Percentiles rank a stretch among this genome's conserved stretches.
Conservation (phyloP, 2,888 invertebrate species). For the Choreutis nemorana region DNA sequence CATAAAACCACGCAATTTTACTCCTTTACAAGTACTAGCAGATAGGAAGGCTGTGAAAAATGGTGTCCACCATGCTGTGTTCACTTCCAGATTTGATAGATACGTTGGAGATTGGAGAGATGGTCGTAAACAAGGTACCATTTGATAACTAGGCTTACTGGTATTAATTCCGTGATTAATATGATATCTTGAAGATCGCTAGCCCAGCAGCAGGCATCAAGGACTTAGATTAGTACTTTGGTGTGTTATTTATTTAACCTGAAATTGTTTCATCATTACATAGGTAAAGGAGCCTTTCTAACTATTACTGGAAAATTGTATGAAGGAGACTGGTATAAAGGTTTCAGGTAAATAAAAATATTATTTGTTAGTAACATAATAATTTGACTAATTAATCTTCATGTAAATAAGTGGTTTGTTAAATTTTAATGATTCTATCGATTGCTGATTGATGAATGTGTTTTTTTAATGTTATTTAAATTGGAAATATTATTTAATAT, state of each 20-base stretch:
- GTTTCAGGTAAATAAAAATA: constrained; percentile 37
- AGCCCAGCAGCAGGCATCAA: no score
- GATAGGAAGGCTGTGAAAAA: constrained; percentile 60
- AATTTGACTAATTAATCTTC: not conserved
- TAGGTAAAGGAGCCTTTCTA: constrained; percentile 60
- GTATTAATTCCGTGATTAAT: no score
- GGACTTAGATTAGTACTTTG: no score
- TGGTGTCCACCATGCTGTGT: constrained; percentile 64
- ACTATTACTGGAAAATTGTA: constrained; percentile 60
- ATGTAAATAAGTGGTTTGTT: not conserved
- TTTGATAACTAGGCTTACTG: no score
- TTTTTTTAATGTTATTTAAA: no score
- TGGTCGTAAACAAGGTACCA: constrained; percentile 56
- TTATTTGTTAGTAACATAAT: not conserved
- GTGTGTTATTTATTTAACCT: no score
- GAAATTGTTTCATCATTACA: no score
- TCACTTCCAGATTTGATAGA: constrained; percentile 53
- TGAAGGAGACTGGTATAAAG: constrained; percentile 68
- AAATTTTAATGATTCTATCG: no score
- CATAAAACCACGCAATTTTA: constrained; percentile 42
- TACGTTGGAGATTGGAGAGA: constrained; percentile 70
- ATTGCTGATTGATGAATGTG: no score
- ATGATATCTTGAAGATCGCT: no score
- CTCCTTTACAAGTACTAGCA: constrained; percentile 31
- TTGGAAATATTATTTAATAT: not conserved